Conservation (phyloP, 1,140 invertebrate species). For the Cydia pomonella region DNA sequence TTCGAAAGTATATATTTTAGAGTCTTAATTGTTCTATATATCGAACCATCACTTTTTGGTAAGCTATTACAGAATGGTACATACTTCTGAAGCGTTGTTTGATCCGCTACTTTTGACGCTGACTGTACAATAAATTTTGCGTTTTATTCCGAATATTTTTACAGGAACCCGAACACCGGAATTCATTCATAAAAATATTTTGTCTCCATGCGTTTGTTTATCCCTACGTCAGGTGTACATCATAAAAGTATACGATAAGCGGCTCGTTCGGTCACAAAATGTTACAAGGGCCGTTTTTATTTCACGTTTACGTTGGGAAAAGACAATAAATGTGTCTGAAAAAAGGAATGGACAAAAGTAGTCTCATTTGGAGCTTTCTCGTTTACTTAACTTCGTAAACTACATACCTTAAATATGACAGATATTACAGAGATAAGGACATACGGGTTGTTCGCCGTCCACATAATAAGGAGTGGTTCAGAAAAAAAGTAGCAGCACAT, state of each 20-base stretch:
- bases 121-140: not conserved
- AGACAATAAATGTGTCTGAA: not conserved
- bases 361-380: not conserved
- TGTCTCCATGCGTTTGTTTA: conserved; percentile 18
- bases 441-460: too few species aligned
- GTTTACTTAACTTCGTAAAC: not conserved
- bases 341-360: not conserved
- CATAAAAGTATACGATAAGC: conserved; percentile 25
- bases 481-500: too few species aligned
- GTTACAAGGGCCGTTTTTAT: conserved; percentile 9
- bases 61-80: too few species aligned
- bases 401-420: not conserved
- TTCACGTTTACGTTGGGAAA: conserved; percentile 14
- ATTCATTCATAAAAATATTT: conserved; percentile 24
- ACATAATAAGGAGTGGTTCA: too few species aligned
- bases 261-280: conserved; percentile 16
- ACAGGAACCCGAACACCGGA: conserved; percentile 10
- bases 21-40: too few species aligned
- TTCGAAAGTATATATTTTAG: too few species aligned
- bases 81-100: too few species aligned
- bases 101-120: too few species aligned
- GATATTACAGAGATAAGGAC: too few species aligned
- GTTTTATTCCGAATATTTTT: not conserved
- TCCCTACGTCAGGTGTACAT: not conserved
- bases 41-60: too few species aligned